Conservation (phyloP, 2,113 vertebrate genomes). For the Mugil cephalus region DNA sequence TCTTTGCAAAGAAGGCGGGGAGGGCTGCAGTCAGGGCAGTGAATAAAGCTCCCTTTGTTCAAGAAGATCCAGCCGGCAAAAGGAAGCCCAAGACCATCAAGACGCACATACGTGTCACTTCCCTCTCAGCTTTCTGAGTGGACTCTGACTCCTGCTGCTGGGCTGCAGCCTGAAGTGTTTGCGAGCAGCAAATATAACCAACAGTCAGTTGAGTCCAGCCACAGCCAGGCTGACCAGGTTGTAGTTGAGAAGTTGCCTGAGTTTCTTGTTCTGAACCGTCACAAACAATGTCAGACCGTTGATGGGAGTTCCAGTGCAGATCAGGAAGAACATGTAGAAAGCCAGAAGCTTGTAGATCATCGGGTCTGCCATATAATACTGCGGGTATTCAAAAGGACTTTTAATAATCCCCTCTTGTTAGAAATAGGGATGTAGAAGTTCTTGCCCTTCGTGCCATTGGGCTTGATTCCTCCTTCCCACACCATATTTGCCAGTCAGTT, state of each 20-base stretch:
- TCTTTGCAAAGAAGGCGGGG: constrained; percentile 88
- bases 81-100: constrained; percentile 87
- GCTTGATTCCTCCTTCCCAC: constrained; percentile 58
- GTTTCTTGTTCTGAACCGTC: too few species aligned
- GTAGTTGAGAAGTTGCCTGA: too few species aligned
- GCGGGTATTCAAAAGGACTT: constrained; percentile 85
- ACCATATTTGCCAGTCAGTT: constrained; percentile 66
- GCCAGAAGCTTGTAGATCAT: constrained; percentile 78
- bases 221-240: constrained; percentile 78
- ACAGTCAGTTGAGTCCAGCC: constrained; percentile 60
- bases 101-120: constrained; percentile 87
- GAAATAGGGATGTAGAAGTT: constrained; percentile 89
- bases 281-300: constrained; percentile 57
- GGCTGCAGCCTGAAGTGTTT: constrained; percentile 66
- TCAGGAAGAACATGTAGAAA: constrained; percentile 85
- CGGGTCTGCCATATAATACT: constrained; percentile 86
- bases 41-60: constrained; percentile 86
- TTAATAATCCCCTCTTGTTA: constrained; percentile 88
- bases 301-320: constrained; percentile 84
- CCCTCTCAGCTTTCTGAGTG: constrained; percentile 86
- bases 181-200: background rate
- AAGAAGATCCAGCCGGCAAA: constrained; percentile 86
- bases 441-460: constrained; percentile 85
- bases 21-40: constrained; percentile 76
- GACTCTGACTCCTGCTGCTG: constrained; percentile 86